Conservation (phyloP, 2,113 vertebrate genomes). For the Taxidea taxus region DNA sequence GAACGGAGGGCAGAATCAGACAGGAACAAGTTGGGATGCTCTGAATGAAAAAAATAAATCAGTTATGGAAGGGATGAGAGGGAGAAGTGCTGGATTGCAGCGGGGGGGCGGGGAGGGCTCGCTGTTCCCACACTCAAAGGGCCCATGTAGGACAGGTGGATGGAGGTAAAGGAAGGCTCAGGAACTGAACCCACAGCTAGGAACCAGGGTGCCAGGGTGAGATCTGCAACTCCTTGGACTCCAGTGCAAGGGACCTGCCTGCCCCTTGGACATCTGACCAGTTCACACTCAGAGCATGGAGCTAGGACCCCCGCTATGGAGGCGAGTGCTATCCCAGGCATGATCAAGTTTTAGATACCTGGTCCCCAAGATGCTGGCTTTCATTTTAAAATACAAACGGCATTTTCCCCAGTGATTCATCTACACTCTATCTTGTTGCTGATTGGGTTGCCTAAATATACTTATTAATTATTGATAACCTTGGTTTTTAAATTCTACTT, state of each 20-base stretch:
- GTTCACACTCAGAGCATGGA: fast-evolving
- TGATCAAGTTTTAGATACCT: fast-evolving
- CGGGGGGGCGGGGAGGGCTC: fast-evolving
- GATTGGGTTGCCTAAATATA: neutral
- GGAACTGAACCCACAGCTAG: neutral
- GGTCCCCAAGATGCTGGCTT: neutral
- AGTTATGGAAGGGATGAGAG: neutral
- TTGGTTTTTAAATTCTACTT: neutral
- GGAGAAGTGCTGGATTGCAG: no score
- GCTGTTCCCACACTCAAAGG: fast-evolving
- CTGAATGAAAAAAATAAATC: neutral
- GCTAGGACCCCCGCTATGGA: fast-evolving
- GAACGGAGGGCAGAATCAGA: neutral
- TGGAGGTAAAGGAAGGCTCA: neutral
- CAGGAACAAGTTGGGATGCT: neutral
- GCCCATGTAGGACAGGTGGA: no score
- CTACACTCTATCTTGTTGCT: neutral
- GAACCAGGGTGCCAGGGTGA: fast-evolving
- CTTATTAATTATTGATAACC: neutral
- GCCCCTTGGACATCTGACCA: no score
- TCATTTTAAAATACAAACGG: neutral
- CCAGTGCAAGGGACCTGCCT: fast-evolving
- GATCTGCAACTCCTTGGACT: no score
- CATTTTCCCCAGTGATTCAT: neutral
- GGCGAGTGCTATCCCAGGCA: fast-evolving